Percentiles rank a stretch among this genome's conserved stretches.
Conservation (phyloP, 1,140 invertebrate genomes). For the Eufriesea mexicana region DNA sequence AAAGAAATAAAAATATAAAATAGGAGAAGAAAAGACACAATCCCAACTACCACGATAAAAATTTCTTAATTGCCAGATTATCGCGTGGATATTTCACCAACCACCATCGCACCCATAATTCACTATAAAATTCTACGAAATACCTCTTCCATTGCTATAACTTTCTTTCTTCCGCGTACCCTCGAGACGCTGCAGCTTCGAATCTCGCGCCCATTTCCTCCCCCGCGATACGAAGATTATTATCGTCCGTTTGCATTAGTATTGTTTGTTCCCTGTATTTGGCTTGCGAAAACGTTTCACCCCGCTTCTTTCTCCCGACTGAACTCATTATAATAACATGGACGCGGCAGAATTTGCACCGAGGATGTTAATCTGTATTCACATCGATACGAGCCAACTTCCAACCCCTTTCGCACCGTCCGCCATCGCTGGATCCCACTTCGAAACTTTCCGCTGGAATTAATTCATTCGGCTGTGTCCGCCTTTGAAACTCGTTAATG, state of each 20-base stretch:
- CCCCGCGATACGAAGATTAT: not conserved
- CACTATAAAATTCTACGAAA: too few species aligned
- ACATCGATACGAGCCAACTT: not conserved
- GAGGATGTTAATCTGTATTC: conserved; percentile 15
- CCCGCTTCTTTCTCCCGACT: not conserved
- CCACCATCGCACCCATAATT: too few species aligned
- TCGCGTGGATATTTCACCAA: too few species aligned
- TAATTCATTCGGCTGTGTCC: conserved; percentile 10
- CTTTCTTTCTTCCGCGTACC: too few species aligned
- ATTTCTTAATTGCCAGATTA: too few species aligned
- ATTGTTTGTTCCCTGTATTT: not conserved
- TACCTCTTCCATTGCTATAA: too few species aligned
- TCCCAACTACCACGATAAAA: too few species aligned
- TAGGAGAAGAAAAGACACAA: too few species aligned
- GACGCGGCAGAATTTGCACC: not conserved
- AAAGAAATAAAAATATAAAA: too few species aligned
- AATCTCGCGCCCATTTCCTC: not conserved
- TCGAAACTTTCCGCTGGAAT: conserved; percentile 13
- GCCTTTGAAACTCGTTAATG: conserved; percentile 23
- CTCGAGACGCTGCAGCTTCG: too few species aligned
- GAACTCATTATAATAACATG: conserved; percentile 9
- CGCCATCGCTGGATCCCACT: not conserved
- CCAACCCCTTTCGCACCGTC: too few species aligned
- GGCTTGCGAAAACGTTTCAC: not conserved
- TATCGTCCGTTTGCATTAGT: not conserved